Evolutionary conservation across 2,888 invertebrate genomes (phyloP).

Genomic region (Halictus quadricinctus): DNA sequence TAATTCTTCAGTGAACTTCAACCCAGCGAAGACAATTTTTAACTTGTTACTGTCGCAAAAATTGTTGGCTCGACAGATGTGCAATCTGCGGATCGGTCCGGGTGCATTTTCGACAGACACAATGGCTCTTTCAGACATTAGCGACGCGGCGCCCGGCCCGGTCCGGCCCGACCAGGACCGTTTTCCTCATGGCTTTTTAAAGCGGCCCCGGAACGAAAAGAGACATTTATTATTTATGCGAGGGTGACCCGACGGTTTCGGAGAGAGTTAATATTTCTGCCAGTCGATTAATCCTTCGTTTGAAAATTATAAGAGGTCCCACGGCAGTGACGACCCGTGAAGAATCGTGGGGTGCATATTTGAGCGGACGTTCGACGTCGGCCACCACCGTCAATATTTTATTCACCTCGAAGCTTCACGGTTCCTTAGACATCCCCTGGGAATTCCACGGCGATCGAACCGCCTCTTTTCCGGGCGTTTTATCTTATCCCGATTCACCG

Average conservation of each 20-base stretch:
- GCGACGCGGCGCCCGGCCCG: conserved; percentile 23
- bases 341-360: conserved; percentile 73
- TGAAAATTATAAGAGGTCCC: conserved; percentile 74
- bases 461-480: conserved; percentile 58
- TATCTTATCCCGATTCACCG: conserved; percentile 62
- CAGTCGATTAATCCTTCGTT: conserved; percentile 76
- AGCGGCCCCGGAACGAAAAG: conserved; percentile 57
- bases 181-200: conserved; percentile 60
- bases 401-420: conserved; percentile 69
- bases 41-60: no score
- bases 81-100: not conserved
- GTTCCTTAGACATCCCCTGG: conserved; percentile 64
- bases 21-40: no score
- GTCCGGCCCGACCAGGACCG: conserved; percentile 14
- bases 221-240: conserved; percentile 68
- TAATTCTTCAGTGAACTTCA: no score
- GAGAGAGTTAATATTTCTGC: conserved; percentile 72
- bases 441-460: conserved; percentile 58
- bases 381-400: conserved; percentile 66
- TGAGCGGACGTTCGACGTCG: conserved; percentile 63
- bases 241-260: conserved; percentile 67
- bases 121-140: conserved; percentile 48
- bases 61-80: conserved; percentile 25
- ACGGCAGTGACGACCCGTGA: conserved; percentile 69
- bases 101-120: conserved; percentile 30